phyloP scores from a whole-genome alignment of 64 coral and sea anemone species.

The Hydrozoanthus tunicans region DNA sequence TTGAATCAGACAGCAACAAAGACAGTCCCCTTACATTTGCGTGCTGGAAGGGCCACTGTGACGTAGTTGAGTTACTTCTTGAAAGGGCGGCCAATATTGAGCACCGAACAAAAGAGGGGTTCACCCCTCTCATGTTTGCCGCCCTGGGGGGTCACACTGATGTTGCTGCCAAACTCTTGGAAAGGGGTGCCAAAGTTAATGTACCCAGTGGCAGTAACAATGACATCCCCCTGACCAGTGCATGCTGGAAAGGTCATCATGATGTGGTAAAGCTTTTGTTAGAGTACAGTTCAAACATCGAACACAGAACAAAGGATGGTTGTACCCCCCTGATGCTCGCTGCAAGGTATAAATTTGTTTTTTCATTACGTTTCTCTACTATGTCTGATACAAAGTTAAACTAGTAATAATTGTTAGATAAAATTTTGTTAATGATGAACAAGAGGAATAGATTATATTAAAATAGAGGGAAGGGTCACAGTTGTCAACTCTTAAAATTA shows the following conservation, averaged over 20 bases:
- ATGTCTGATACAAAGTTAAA: too few relatives aligned
- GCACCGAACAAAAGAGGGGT: conserved; percentile 97
- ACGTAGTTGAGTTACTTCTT: conserved; percentile 95
- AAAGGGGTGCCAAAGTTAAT: conserved; percentile 89
- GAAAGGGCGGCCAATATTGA: conserved; percentile 96
- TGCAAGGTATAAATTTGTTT: conserved; percentile 77
- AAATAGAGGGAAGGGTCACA: too few relatives aligned
- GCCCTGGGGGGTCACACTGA: conserved; percentile 96
- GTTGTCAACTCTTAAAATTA: too few relatives aligned
- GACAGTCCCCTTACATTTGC: conserved; percentile 99
- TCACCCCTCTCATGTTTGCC: conserved; percentile 99
- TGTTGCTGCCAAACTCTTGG: conserved; percentile 90
- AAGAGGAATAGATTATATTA: too few relatives aligned
- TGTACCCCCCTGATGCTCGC: conserved; percentile 99
- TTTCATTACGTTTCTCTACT: not conserved
- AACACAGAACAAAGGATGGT: conserved; percentile 98
- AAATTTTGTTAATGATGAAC: too few relatives aligned
- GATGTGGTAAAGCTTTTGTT: conserved; percentile 96
- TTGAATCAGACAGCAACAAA: conserved; percentile 99
- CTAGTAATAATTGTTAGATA: too few relatives aligned
- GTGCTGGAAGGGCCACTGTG: conserved; percentile 99
- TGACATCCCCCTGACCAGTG: conserved; percentile 98
- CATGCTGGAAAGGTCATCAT: conserved; percentile 98
- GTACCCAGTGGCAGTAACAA: conserved; percentile 99
- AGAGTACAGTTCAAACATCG: conserved; percentile 95